phyloP scores from a whole-genome alignment of 2,888 invertebrate genomes.

The Dione vanillae region DNA sequence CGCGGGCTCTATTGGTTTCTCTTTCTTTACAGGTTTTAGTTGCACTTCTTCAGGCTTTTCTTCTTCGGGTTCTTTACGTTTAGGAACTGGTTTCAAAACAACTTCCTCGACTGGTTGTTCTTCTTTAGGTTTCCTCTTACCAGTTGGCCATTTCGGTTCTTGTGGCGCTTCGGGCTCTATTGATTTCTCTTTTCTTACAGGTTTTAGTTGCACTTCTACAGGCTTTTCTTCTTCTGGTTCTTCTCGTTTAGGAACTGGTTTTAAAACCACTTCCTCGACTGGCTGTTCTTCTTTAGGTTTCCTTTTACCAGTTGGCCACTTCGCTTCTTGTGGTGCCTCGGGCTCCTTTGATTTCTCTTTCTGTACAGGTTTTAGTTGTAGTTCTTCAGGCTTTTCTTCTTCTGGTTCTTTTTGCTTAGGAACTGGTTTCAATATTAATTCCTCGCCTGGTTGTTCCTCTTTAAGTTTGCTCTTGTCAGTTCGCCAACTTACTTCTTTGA shows the following conservation, averaged over 20 bases:
- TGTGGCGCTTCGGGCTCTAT: neutral
- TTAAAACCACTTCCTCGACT: neutral
- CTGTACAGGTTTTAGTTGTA: conserved; percentile 49
- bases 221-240: neutral
- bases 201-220: neutral
- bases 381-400: conserved; percentile 59
- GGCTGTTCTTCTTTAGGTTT: conserved; percentile 2
- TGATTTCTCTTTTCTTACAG: neutral
- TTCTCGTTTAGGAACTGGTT: neutral
- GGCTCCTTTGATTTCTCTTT: conserved; percentile 49
- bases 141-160: neutral
- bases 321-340: conserved; percentile 68
- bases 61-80: conserved; percentile 11
- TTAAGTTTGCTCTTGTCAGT: conserved; percentile 23
- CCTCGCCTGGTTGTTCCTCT: conserved; percentile 57
- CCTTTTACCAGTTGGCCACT: conserved; percentile 41
- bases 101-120: neutral
- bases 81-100: conserved; percentile 49
- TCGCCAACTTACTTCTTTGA: conserved; percentile 53
- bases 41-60: neutral
- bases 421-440: conserved; percentile 4
- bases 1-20: neutral
- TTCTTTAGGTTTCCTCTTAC: neutral
- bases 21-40: neutral
- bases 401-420: conserved; percentile 55